phyloP scores from a whole-genome alignment of 2,888 invertebrate species.

The Harpalus rubripes region DNA sequence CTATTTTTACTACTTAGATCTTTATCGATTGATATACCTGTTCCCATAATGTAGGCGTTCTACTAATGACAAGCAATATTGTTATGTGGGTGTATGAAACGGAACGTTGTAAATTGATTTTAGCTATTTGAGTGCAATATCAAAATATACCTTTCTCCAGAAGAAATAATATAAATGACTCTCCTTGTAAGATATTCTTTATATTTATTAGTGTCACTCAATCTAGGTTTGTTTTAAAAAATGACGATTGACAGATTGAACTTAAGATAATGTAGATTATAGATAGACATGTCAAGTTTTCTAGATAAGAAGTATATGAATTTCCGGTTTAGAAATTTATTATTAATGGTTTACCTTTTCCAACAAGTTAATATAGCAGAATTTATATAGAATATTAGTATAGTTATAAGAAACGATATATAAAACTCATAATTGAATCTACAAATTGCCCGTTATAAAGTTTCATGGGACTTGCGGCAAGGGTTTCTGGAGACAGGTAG shows the following conservation, averaged over 20 bases:
- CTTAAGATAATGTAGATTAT: not conserved
- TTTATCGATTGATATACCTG: slow-evolving; percentile 10
- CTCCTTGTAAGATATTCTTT: not conserved
- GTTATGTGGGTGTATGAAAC: not conserved
- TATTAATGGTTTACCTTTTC: no score
- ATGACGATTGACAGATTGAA: not conserved
- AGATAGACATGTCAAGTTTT: not conserved
- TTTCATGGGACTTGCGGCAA: no score
- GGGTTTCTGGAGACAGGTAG: no score
- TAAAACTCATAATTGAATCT: no score
- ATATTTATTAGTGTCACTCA: not conserved
- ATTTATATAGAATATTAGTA: no score
- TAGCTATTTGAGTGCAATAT: not conserved
- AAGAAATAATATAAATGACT: not conserved
- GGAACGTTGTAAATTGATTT: slow-evolving; percentile 3
- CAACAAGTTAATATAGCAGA: no score
- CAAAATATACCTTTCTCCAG: not conserved
- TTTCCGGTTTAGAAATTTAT: no score
- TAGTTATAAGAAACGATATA: no score
- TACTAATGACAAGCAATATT: slow-evolving; percentile 50
- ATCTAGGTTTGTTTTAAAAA: not conserved
- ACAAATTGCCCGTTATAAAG: no score
- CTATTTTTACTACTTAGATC: slow-evolving; percentile 20
- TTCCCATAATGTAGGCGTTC: slow-evolving; percentile 14
- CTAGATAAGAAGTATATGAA: not conserved